Evolutionary conservation across 2,113 vertebrate genomes (phyloP).

Genomic region (Anguilla japonica): DNA sequence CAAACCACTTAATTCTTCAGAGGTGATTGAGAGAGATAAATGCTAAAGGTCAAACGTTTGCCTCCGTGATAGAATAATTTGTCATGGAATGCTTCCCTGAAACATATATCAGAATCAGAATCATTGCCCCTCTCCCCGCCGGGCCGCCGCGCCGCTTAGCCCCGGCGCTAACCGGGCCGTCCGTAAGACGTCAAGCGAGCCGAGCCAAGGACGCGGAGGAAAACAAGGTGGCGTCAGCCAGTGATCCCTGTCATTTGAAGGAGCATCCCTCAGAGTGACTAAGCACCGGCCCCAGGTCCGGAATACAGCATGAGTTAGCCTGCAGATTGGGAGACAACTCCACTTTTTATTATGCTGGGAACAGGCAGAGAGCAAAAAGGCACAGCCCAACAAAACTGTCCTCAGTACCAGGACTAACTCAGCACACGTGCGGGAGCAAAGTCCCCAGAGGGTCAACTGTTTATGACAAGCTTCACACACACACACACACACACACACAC

Average conservation of each 20-base stretch:
- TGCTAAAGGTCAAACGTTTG: conserved; percentile 55
- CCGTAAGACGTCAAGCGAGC: background rate
- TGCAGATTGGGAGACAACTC: background rate
- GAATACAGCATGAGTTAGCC: background rate
- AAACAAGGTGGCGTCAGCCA: background rate
- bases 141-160: conserved; percentile 10
- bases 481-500: too few species aligned
- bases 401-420: background rate
- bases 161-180: background rate
- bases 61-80: conserved; percentile 38
- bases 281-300: background rate
- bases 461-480: background rate
- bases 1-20: conserved; percentile 57
- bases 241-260: background rate
- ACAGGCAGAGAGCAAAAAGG: background rate
- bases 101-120: conserved; percentile 25
- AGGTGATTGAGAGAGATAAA: conserved; percentile 49
- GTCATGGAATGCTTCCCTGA: conserved; percentile 32
- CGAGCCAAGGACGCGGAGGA: too few species aligned
- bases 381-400: too few species aligned
- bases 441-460: background rate
- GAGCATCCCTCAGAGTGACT: background rate
- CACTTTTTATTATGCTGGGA: background rate
- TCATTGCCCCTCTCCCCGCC: conserved; percentile 23
- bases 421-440: background rate